Evolutionary conservation across 2,888 invertebrate genomes (phyloP), one percentile per base, ranked within the genome.

Genomic region (Camponotus fellah): DNA sequence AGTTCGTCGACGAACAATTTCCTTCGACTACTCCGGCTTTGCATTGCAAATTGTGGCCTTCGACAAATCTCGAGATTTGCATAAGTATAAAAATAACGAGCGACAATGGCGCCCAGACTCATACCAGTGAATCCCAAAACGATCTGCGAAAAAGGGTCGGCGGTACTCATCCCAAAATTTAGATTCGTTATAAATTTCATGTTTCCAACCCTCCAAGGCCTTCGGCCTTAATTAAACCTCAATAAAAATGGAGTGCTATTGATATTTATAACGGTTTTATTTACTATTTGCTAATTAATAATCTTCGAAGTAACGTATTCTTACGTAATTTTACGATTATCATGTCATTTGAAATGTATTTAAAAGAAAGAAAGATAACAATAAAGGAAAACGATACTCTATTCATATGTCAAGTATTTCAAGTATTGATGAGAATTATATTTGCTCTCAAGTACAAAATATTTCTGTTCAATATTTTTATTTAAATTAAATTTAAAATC

Each of bases 161-260:
- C 66, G 43, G 14, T 65, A 62, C 66, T 66, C 82, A 32, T n/a
- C 34, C 43, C 40, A 60, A 77, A 85, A 87, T 87, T 85, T 87
- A 86, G 77, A 79, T 85, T 82, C 82, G 46, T 56, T n/a, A 87
- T 87, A 87, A 87, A 87, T 71, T 60, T 53, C 46, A 40, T 34
- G 43, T 75, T 81, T 46, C 26, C 74, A 60, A 69, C 40, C 76
- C 53, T 49, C 21, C 79, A 81, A 26, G 43, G 26, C 68, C 68
- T 81, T 71, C 34, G 82, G 62, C 85, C 71, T 87, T 87, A 87
- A 87, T 87, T 87, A 87, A 85, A 83, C 74, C 58, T 60, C 75
- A 60, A 68, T 81, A 62, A 49, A 40, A 81, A 58, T 26, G 6
- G 14, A 46, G 40, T 12, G 21, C 34, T 53, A 26, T 72, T 34